Evolutionary conservation across 1,140 invertebrate species (phyloP), one percentile per base, ranked within the genome.

Genomic region (Globodera rostochiensis): DNA sequence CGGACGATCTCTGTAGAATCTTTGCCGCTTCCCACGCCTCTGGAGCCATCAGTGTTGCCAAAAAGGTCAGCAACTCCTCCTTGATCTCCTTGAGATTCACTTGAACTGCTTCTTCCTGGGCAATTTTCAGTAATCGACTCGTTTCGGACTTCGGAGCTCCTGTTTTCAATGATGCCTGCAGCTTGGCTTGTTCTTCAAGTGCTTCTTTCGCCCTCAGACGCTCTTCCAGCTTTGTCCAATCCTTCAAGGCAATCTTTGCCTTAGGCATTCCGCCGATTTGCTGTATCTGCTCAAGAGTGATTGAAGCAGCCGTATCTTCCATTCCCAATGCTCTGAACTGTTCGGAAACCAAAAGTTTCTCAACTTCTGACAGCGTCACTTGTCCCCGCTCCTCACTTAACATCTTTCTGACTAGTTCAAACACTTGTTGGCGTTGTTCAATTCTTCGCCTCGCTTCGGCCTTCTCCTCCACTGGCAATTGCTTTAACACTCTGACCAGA

Each of bases 211-310:
- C 36, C 67, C 19, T 70, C n/a, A 70, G 67, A 73, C n/a, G n/a
- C 67, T 70, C n/a, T 70, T 70, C 67, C 67, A 70, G 67, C n/a
- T 70, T 21, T 70, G 67, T 70, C 67, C 67, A 70, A 6, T 45
- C 67, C 8, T 9, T 45, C 67, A 70, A 13, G 13, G 67, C 67
- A 70, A 70, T n/a, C 19, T 70, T 70, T 70, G 67, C 36, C 67
- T 70, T n/a, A 53, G 50, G 50, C 50, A 53, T 70, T 70, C 67
- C 67, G n/a, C 67, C 67, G 19, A 70, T 70, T 70, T 70, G 67
- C 67, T 45, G 67, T 45, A 25, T 70, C n/a, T 70, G 50, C 13
- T 70, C 8, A 70, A 70, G n/a, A 11, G 67, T 19, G 8, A 70
- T 19, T 8, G 67, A 9, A 4, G 67, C 67, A 21, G n/a, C 36